Evolutionary conservation across 2,888 invertebrate species (phyloP).

Genomic region (Xylota segnis): DNA sequence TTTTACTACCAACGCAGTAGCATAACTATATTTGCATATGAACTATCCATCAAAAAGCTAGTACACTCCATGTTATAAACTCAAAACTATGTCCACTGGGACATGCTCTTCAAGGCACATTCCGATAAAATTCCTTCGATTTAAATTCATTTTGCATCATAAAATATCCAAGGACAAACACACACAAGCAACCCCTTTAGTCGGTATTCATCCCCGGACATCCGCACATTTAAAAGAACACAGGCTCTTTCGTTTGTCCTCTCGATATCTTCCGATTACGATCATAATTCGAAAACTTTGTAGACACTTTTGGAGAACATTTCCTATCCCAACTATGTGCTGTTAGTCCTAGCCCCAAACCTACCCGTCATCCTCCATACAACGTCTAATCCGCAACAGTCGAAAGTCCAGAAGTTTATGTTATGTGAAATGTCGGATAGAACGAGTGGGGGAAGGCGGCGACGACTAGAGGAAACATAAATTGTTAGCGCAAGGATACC

Average conservation of each 20-base stretch:
- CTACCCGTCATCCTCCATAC: neutral
- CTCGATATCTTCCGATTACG: constrained; percentile 57
- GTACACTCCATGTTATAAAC: constrained; percentile 8
- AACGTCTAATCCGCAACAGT: constrained; percentile 52
- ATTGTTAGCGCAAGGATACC: constrained; percentile 58
- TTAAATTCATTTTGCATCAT: constrained; percentile 19
- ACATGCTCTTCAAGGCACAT: neutral
- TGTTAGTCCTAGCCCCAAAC: neutral
- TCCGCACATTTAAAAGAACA: constrained; percentile 36
- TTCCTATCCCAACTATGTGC: constrained; percentile 11
- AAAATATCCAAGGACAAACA: constrained; percentile 11
- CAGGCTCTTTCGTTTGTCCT: constrained; percentile 38
- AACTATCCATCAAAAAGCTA: constrained; percentile 21
- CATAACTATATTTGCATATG: constrained; percentile 1
- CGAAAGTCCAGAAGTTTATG: constrained; percentile 60
- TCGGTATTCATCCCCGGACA: constrained; percentile 28
- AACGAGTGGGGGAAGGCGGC: neutral
- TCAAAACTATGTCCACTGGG: constrained; percentile 9
- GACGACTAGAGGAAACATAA: constrained; percentile 35
- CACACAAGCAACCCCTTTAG: constrained; percentile 20
- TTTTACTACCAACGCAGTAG: neutral
- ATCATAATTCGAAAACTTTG: constrained; percentile 69
- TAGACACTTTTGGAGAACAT: constrained; percentile 48
- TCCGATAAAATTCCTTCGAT: constrained; percentile 10
- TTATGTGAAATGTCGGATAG: constrained; percentile 26